These are phyloP conservation scores for Actinia equina DNA, from an alignment of 64 coral and sea anemone genomes.

Conservation along the genomic window DNA sequence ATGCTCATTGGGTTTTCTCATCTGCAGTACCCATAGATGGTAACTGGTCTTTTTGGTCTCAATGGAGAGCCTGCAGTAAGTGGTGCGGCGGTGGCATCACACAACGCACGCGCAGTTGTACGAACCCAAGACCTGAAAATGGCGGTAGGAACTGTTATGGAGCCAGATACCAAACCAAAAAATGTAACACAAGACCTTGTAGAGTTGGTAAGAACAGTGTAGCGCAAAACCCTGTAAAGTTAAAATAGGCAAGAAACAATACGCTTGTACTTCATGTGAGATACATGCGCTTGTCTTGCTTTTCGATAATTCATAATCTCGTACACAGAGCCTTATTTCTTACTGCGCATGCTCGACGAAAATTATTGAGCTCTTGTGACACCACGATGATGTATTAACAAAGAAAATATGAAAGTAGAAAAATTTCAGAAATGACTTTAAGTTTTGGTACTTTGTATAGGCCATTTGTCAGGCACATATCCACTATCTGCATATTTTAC, in stretches of 20 bases:
- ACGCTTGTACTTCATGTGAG: too few relatives aligned
- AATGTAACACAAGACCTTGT: constrained; percentile 16
- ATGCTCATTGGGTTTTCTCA: neutral
- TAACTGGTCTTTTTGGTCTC: neutral
- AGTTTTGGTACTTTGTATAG: too few relatives aligned
- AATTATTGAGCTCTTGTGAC: too few relatives aligned
- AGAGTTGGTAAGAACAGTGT: constrained; percentile 17
- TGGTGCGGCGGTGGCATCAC: constrained; percentile 15
- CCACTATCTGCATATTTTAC: too few relatives aligned
- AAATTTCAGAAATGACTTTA: too few relatives aligned
- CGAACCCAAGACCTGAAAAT: constrained; percentile 15
- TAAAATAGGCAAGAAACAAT: neutral
- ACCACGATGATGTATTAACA: too few relatives aligned
- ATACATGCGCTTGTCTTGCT: too few relatives aligned
- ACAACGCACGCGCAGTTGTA: constrained; percentile 27
- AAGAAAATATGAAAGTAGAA: too few relatives aligned
- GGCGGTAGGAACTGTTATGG: neutral
- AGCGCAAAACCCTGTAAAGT: neutral
- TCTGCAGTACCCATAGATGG: neutral
- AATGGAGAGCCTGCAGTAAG: constrained; percentile 18
- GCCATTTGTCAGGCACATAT: too few relatives aligned
- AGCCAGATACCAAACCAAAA: neutral
- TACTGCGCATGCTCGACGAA: too few relatives aligned
- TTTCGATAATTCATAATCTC: too few relatives aligned
- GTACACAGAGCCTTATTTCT: too few relatives aligned